Base-by-base conservation (phyloP, 2,888 invertebrate genomes). In the Corbicula japonica region DNA sequence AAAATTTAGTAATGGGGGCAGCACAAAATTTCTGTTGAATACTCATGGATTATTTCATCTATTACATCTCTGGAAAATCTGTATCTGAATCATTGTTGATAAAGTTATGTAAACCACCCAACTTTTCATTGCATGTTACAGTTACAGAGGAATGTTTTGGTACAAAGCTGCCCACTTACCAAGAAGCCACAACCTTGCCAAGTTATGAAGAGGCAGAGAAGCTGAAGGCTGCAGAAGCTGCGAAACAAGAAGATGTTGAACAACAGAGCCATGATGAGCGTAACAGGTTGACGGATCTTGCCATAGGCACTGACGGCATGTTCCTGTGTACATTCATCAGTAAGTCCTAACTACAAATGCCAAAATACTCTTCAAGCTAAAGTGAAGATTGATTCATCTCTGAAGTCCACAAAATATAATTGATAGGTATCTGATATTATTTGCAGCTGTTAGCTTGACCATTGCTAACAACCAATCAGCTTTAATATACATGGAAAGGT, bases 151-250 rank as follows among this genome's bases (percentile, higher is more conserved):
- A 77, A 44, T 75, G 74, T 50, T 73, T 82, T 41, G 77, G 81
- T 48, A 63, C 71, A 23, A 90, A 89, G 68, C 97, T 76, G 18
- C 98, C 98, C 1, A 97, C 97, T 0, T 98, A 98, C 90, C 97
- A 97, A 93, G 96, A 97, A 75, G 97, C 96, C 83, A 96, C 96
- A 32, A 97, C 97, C 94, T 94, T 98, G 90, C 98, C 97, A 5
- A 97, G 97, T 18, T 98, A 98, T 92, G 98, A 98, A 93, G 98
- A 98, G 93, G 98, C 98, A 63, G 97, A 98, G 93, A 95, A 97
- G 87, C 97, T 97, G 92, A 98, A 98, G 92, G 96, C 79, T 28
- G 77, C 74, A 32, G 87, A 87, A 71, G 79, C 84, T 15, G 61
- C 75, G 8, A 58, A 74, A 58, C 75, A 77, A 38, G 58, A 56